A percentile compares a stretch with the other conserved stretches of the same genome.
Evolutionary conservation across 2,113 vertebrate species (phyloP).

Genomic region (Mastomys natalensis): DNA sequence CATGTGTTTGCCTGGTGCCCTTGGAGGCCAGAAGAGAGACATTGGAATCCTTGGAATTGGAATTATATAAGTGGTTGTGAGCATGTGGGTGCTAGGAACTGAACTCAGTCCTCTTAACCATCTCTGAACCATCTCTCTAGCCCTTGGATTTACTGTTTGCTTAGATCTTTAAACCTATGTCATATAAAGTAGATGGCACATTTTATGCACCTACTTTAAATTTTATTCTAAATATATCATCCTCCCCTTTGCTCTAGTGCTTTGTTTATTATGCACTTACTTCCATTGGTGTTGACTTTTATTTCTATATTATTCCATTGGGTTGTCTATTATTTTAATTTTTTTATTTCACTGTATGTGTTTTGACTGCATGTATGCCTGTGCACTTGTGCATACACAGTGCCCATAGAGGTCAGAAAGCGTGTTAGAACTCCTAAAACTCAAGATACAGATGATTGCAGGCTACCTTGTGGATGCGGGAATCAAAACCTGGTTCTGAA

Average conservation of each 20-base stretch:
- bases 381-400: background rate
- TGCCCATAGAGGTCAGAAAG: background rate
- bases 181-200: background rate
- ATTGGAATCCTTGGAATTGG: background rate
- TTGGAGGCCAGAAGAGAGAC: background rate
- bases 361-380: background rate
- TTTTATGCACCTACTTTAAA: background rate
- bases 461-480: background rate
- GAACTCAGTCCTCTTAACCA: background rate
- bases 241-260: background rate
- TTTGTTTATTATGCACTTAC: background rate
- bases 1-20: background rate
- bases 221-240: background rate
- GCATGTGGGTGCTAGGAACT: background rate
- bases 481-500: background rate
- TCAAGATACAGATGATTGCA: background rate
- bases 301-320: background rate
- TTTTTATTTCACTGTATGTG: background rate
- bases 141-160: background rate
- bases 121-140: background rate
- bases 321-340: background rate
- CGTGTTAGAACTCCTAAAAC: too few relatives aligned
- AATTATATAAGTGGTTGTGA: background rate
- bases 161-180: background rate
- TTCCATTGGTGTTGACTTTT: background rate